These are phyloP conservation scores for Pithys albifrons DNA, from an alignment of 2,113 vertebrate species.

Conservation along the genomic window DNA sequence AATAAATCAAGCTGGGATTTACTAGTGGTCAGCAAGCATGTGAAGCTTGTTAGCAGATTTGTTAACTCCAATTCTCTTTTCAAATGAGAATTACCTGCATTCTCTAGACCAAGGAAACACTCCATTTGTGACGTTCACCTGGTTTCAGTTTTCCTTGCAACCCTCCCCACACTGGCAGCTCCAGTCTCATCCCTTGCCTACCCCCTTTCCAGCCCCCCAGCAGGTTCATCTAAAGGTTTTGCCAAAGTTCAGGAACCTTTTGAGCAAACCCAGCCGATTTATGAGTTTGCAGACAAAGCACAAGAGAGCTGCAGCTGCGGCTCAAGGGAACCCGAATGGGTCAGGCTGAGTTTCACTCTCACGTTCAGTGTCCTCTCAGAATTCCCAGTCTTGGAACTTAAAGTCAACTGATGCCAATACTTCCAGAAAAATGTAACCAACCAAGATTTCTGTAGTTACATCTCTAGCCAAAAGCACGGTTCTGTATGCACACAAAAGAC, in stretches of 20 bases:
- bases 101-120: background rate
- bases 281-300: conserved; percentile 2
- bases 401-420: fast-evolving
- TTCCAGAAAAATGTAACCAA: background rate
- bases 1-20: background rate
- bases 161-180: background rate
- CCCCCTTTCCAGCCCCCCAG: background rate
- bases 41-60: background rate
- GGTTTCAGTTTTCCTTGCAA: conserved; percentile 17
- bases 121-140: background rate
- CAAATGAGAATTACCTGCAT: background rate
- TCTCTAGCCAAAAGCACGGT: background rate
- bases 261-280: background rate
- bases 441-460: background rate
- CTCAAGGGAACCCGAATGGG: background rate
- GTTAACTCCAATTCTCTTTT: background rate
- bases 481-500: fast-evolving
- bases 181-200: background rate
- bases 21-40: background rate
- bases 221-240: conserved; percentile 56
- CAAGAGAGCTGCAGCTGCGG: background rate
- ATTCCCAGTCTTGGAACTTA: background rate
- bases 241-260: conserved; percentile 37
- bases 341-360: background rate
- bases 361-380: background rate